phyloP scores from a whole-genome alignment of 1,140 invertebrate species.

The Philaenus spumarius region DNA sequence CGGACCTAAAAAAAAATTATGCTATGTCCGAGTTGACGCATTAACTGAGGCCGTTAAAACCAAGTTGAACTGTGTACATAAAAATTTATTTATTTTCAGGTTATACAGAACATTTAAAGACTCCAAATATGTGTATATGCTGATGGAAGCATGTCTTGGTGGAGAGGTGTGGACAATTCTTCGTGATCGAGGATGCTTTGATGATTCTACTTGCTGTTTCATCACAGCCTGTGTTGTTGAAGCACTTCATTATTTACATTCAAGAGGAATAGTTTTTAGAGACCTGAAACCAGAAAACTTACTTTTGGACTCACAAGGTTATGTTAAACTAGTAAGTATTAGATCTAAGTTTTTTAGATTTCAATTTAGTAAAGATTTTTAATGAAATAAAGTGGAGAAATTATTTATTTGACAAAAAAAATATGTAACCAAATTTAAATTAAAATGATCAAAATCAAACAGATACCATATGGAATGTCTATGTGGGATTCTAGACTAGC shows the following conservation, averaged over 20 bases:
- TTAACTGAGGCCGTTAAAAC: too few relatives aligned
- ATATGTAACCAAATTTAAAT: too few relatives aligned
- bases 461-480: too few relatives aligned
- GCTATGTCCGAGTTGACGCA: too few relatives aligned
- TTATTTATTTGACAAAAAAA: too few relatives aligned
- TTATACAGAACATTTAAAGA: constrained; percentile 92
- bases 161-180: constrained; percentile 97
- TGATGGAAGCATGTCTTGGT: constrained; percentile 94
- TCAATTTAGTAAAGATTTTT: too few relatives aligned
- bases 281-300: constrained; percentile 96
- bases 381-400: too few relatives aligned
- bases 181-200: constrained; percentile 67
- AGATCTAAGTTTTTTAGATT: too few relatives aligned
- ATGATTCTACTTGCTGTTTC: constrained; percentile 79
- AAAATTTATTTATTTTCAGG: constrained; percentile 46
- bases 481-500: too few relatives aligned
- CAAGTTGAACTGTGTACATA: too few relatives aligned
- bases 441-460: too few relatives aligned
- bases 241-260: constrained; percentile 85
- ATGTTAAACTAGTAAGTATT: constrained; percentile 82
- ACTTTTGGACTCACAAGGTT: constrained; percentile 77
- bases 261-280: constrained; percentile 80
- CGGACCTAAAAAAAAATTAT: too few relatives aligned
- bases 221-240: constrained; percentile 88
- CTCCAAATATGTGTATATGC: constrained; percentile 91